phyloP scores from a whole-genome alignment of 2,797 vertebrate species.

The Sphaeramia orbicularis region DNA sequence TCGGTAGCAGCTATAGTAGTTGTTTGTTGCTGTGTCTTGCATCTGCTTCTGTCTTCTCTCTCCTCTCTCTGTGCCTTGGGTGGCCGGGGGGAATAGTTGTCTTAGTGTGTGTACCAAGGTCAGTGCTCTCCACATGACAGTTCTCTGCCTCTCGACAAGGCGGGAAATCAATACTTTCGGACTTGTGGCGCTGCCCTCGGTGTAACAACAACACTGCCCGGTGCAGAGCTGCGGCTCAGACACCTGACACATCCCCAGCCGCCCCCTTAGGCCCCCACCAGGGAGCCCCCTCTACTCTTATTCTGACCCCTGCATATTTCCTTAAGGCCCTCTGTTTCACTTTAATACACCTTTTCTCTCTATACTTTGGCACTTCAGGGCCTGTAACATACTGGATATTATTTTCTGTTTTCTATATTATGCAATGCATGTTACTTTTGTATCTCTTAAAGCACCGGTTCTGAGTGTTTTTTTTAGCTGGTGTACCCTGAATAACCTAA shows the following conservation, averaged over 20 bases:
- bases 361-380: conserved; percentile 49
- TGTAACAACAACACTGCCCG: conserved; percentile 94
- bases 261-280: conserved; percentile 50
- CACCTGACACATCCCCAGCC: conserved; percentile 81
- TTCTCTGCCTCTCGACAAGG: conserved; percentile 97
- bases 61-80: conserved; percentile 69
- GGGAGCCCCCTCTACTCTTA: conserved; percentile 65
- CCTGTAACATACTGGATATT: conserved; percentile 45
- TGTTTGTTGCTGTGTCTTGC: conserved; percentile 79
- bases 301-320: conserved; percentile 70
- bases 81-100: conserved; percentile 83
- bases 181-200: conserved; percentile 97
- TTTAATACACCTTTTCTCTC: conserved; percentile 61
- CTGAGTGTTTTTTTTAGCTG: no score
- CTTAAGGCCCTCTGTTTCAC: conserved; percentile 61
- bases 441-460: conserved; percentile 14
- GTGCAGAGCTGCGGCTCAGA: conserved; percentile 65
- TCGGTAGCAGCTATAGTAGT: conserved; percentile 48
- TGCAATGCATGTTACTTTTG: conserved; percentile 47
- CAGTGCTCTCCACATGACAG: conserved; percentile 96
- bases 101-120: conserved; percentile 89
- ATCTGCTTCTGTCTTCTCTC: conserved; percentile 66
- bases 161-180: conserved; percentile 99
- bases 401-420: conserved; percentile 36
- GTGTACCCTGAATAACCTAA: no score